Evolutionary conservation across 2,113 vertebrate species (phyloP), one percentile per base, ranked within the genome.

Genomic region (Tringa solitaria): DNA sequence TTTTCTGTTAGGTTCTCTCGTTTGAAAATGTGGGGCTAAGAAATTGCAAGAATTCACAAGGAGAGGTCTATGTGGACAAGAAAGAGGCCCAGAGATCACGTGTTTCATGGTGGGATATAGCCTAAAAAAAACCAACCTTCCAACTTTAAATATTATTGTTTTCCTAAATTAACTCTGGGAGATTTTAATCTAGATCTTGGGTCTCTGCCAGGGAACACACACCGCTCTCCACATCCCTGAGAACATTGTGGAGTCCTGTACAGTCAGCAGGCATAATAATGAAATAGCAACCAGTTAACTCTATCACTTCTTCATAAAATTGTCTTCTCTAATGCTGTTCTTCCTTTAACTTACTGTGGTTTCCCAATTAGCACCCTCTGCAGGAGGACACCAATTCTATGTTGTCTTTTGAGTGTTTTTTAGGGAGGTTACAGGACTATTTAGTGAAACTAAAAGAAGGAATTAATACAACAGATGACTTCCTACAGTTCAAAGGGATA

Each of bases 141-240:
- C 53, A 97, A 87, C 48, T 93, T 93, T 84, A 96, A 94, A 96
- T 97, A 92, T 96, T 96, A 95, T 95, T 96, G 96, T 97, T 96
- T 96, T 94, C 95, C 89, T 96, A 96, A 96, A 96, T 96, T 97
- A 96, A 95, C 96, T 96, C 92, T 72, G 65, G 21, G 90, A 96
- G 95, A 96, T 97, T 96, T 96, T 96, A 94, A 97, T 96, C 96
- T 95, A 96, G 95, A 97, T 93, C 80, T 91, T 96, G 94, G 73
- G 21, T 84, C 41, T 82, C 57, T 95, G 76, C 95, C 96, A 97
- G 95, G 53, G 89, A 96, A 97, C 96, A 96, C 86, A 95, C 96
- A 88, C 92, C 2, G 8, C 92, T 95, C 96, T 87, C 90, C 86
- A 95, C 53, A 81, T 79, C 94, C 96, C 95, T 95, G 92, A 92